A percentile compares a stretch with the other conserved stretches of the same genome.
These are phyloP conservation scores for Gavia stellata DNA, from an alignment of 2,113 vertebrate genomes.

Conservation along the genomic window DNA sequence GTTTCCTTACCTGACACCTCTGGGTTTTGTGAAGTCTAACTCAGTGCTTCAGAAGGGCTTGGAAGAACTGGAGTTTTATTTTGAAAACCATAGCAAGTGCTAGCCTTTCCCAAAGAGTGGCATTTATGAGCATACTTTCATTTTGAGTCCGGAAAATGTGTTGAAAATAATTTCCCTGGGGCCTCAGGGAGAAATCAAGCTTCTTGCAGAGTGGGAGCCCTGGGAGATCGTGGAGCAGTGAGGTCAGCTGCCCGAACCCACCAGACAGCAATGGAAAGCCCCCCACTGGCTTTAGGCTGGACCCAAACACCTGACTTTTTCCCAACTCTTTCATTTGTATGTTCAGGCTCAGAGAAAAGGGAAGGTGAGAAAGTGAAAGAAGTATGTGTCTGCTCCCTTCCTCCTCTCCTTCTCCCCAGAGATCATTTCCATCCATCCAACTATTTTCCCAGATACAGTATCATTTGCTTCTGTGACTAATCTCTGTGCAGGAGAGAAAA, in stretches of 20 bases:
- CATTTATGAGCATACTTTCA: slow-evolving; percentile 31
- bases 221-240: fast-evolving
- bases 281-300: background rate
- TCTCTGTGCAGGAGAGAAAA: slow-evolving; percentile 11
- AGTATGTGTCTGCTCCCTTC: background rate
- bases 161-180: slow-evolving; percentile 2
- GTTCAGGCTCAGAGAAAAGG: background rate
- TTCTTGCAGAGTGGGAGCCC: background rate
- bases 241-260: background rate
- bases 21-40: background rate
- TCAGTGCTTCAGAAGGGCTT: background rate
- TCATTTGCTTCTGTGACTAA: slow-evolving; percentile 31
- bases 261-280: background rate
- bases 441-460: background rate
- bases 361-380: background rate
- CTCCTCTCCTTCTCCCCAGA: background rate
- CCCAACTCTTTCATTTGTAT: background rate
- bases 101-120: background rate
- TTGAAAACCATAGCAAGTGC: background rate
- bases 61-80: background rate
- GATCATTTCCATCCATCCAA: background rate
- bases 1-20: background rate
- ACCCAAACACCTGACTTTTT: background rate
- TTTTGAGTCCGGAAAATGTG: slow-evolving; percentile 13
- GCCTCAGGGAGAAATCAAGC: background rate